These are phyloP conservation scores for Microctenopoma lineatum DNA, from an alignment of 2,797 vertebrate species.

Conservation along the genomic window DNA sequence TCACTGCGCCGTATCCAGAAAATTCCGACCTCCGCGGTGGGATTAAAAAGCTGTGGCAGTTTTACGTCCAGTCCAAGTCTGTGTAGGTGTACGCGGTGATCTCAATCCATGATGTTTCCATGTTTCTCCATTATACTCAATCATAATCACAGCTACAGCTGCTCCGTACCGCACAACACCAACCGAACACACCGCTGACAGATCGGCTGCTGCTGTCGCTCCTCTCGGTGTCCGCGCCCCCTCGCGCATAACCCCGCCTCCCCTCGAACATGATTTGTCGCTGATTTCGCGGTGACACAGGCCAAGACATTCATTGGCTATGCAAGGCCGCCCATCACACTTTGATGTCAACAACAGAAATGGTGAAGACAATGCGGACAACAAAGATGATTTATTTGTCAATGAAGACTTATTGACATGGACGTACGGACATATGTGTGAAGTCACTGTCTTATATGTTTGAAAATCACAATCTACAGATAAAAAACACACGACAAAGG, in stretches of 20 bases:
- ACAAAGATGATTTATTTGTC: conserved; percentile 65
- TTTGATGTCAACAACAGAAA: conserved; percentile 74
- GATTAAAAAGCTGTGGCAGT: not conserved
- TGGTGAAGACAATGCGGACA: conserved; percentile 51
- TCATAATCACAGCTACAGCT: conserved; percentile 33
- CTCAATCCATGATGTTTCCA: conserved; percentile 49
- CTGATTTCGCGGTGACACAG: accelerated
- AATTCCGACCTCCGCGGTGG: not conserved
- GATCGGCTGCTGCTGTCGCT: conserved; percentile 20
- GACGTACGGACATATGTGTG: not conserved
- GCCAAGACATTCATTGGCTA: conserved; percentile 23
- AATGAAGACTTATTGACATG: not conserved
- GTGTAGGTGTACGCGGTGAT: conserved; percentile 17
- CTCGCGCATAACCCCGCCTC: conserved; percentile 9
- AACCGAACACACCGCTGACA: conserved; percentile 45
- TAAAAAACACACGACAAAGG: not conserved
- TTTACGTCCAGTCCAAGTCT: conserved; percentile 54
- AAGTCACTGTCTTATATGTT: not conserved
- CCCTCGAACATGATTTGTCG: conserved; percentile 7
- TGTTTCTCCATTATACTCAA: conserved; percentile 49
- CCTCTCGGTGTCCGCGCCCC: conserved; percentile 34
- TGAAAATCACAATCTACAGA: not conserved
- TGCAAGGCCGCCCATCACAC: conserved; percentile 19
- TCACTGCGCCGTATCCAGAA: conserved; percentile 38
- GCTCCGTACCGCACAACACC: conserved; percentile 3